These are phyloP conservation scores for Agrochola litura DNA, from an alignment of 2,888 invertebrate species.

Conservation along the genomic window DNA sequence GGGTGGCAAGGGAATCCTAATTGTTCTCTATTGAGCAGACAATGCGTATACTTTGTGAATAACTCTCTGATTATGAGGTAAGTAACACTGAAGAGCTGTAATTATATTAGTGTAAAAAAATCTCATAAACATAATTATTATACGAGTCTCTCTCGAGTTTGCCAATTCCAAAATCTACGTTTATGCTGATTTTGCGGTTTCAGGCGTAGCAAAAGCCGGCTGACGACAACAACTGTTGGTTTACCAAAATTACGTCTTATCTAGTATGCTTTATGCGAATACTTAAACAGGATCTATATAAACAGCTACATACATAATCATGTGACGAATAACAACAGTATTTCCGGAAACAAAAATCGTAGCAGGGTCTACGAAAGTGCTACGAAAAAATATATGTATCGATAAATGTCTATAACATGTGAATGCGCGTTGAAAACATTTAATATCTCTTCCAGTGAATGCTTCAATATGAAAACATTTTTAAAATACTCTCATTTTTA, in stretches of 20 bases:
- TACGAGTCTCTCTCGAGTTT: not conserved
- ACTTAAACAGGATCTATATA: not conserved
- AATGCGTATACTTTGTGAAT: constrained; percentile 68
- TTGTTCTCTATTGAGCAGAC: constrained; percentile 74
- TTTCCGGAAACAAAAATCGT: not conserved
- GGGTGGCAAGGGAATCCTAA: constrained; percentile 72
- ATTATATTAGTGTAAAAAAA: constrained; percentile 25
- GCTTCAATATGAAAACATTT: constrained; percentile 40
- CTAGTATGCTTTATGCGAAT: not conserved
- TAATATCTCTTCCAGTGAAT: constrained; percentile 36
- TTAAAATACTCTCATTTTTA: constrained; percentile 42
- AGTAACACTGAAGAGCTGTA: constrained; percentile 32
- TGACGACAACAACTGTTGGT: not conserved
- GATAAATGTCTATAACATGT: constrained; percentile 23
- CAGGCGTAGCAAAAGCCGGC: not conserved
- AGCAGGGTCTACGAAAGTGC: constrained; percentile 26
- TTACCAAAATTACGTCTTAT: not conserved
- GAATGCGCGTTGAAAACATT: constrained; percentile 29
- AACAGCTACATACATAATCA: not conserved
- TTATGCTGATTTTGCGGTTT: not conserved
- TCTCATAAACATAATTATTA: constrained; percentile 2
- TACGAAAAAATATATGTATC: constrained; percentile 20
- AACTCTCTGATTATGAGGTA: constrained; percentile 64
- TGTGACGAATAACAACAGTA: not conserved
- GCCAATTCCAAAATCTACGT: not conserved